These are phyloP conservation scores for Gnathonemus longibarbis DNA, from an alignment of 2,113 vertebrate species.

Conservation along the genomic window DNA sequence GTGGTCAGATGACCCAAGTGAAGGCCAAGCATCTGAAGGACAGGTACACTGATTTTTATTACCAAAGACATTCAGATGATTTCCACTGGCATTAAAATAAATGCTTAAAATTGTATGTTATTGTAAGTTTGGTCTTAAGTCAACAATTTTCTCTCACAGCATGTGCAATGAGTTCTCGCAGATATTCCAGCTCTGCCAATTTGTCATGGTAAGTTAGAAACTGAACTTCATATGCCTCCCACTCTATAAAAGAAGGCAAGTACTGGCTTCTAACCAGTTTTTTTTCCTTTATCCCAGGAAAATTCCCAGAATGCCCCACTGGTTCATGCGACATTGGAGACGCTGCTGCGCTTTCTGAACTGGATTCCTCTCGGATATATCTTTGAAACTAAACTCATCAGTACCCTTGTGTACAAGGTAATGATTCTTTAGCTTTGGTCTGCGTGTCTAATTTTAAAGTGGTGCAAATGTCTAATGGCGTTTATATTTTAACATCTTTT, in stretches of 20 bases:
- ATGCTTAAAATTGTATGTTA: background rate
- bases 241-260: background rate
- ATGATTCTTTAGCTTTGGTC: background rate
- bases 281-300: conserved; percentile 61
- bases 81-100: background rate
- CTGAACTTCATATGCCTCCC: background rate
- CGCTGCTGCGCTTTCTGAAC: conserved; percentile 87
- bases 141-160: conserved; percentile 49
- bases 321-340: conserved; percentile 91
- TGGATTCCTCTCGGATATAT: conserved; percentile 97
- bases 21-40: conserved; percentile 91
- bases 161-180: conserved; percentile 98
- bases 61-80: background rate
- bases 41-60: conserved; percentile 56
- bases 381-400: conserved; percentile 95
- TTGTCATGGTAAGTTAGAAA: conserved; percentile 81
- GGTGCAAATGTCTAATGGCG: background rate
- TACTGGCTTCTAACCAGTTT: conserved; percentile 14
- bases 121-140: background rate
- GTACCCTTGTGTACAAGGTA: conserved; percentile 96
- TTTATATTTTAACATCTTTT: background rate
- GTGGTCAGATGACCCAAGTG: conserved; percentile 90
- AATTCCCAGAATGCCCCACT: conserved; percentile 94
- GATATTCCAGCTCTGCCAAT: conserved; percentile 94
- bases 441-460: background rate